Evolutionary conservation across 2,888 invertebrate genomes (phyloP), one percentile per base, ranked within the genome.

Genomic region (Agonopterix subpropinquella): DNA sequence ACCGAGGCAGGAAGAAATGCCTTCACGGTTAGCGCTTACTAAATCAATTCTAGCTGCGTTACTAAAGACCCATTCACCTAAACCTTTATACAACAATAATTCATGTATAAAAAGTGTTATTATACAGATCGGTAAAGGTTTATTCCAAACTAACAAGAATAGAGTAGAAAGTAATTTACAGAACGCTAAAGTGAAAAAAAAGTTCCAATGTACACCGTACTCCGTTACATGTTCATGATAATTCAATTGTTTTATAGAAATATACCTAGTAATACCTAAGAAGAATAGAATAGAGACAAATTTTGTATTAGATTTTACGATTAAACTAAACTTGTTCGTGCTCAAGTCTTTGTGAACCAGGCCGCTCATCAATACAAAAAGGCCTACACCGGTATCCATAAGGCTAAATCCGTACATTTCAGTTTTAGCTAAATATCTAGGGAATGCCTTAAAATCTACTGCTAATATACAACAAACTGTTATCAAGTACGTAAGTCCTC

Each of bases 181-280:
- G 41, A 93, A 80, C 2, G 96, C 97, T 50, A 99, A 82, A 0
- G 98, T 98, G 58, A 98, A 93, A 78, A 99, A 99, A 75, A 99
- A 99, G 80, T 99, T 99, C 96, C 98, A 98, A 77, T 99, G 98
- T 0, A 94, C 90, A 0, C 99, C 99, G 88, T 99, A 99, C 76
- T 99, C 99, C 0, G 94, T 92, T 0, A 95, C 91, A 75, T 97
- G 95, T 64, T 95, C 94, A 50, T 96, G 95, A 76, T 99, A 99
- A 58, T 94, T 91, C 1, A 94, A 80, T 42, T 91, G 73, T 63
- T 91, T 91, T 0, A 93, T 73, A 11, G 89, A 75, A 2, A 92
- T 47, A 57, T 90, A 92, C 53, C 96, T 89, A 0, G 82, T 83
- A 1, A 91, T 53, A 0, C 95, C 96, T 42, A 96, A 74, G 0